Evolutionary conservation across 2,113 vertebrate genomes (phyloP).

Genomic region (Protobothrops flavoviridis): DNA sequence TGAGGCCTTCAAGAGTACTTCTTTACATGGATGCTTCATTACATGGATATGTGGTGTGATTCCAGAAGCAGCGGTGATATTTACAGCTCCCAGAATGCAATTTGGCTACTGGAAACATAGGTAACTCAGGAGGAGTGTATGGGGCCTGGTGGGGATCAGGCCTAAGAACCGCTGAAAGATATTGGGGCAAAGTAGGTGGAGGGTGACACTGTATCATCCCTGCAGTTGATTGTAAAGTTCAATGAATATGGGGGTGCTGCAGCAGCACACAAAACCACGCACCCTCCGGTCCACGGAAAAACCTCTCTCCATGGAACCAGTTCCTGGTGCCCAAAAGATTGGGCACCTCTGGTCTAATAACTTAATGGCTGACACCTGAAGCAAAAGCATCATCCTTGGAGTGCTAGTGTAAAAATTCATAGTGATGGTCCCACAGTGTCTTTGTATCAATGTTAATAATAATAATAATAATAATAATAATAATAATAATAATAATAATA

Average conservation of each 20-base stretch:
- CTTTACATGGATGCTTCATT: neutral
- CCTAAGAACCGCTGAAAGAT: neutral
- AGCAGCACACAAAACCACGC: neutral
- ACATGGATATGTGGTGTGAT: neutral
- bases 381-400: neutral
- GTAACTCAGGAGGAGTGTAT: neutral
- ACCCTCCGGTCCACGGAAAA: too few relatives aligned
- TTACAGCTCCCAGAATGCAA: neutral
- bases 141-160: neutral
- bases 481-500: too few relatives aligned
- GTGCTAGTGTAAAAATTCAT: neutral
- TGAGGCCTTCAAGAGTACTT: neutral
- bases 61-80: neutral
- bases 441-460: neutral
- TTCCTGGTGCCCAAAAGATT: too few relatives aligned
- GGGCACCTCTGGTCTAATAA: neutral
- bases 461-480: too few relatives aligned
- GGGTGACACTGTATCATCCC: neutral
- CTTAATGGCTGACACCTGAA: neutral
- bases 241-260: neutral
- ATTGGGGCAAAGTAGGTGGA: neutral
- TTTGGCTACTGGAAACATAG: neutral
- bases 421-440: neutral
- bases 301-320: too few relatives aligned
- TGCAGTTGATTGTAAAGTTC: neutral